phyloP scores from a whole-genome alignment of 2,113 vertebrate species.

The Chamaea fasciata region DNA sequence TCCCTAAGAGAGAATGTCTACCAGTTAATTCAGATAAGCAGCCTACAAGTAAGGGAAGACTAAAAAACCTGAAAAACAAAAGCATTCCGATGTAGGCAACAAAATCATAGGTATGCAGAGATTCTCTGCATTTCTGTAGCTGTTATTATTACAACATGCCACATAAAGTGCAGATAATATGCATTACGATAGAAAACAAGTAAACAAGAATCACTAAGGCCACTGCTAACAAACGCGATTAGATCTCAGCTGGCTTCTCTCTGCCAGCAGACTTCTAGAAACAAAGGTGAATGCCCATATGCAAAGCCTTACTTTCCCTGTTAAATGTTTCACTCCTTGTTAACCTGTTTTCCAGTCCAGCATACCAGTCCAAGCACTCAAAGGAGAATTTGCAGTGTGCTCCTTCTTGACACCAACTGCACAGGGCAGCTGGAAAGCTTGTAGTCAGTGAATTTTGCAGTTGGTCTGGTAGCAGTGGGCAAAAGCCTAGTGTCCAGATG shows the following conservation, averaged over 20 bases:
- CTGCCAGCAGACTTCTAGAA: slow-evolving; percentile 7
- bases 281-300: background rate
- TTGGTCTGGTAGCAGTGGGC: slow-evolving; percentile 70
- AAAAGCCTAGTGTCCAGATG: slow-evolving; percentile 70
- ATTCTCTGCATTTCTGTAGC: background rate
- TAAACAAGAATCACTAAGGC: background rate
- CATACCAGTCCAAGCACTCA: slow-evolving; percentile 23
- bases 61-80: background rate
- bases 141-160: background rate
- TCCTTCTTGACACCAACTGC: slow-evolving; percentile 43
- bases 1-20: background rate
- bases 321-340: background rate
- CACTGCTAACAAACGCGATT: slow-evolving; percentile 24
- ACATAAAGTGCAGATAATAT: background rate
- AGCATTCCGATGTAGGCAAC: background rate
- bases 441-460: slow-evolving; percentile 68
- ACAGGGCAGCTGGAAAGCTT: slow-evolving; percentile 65
- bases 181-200: background rate
- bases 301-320: background rate
- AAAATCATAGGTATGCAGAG: background rate
- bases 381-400: slow-evolving; percentile 37
- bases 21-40: background rate
- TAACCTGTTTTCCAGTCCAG: background rate
- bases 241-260: slow-evolving; percentile 26
- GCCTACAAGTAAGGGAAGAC: background rate